phyloP scores from a whole-genome alignment of 2,888 invertebrate genomes.

The Andrena fulva region DNA sequence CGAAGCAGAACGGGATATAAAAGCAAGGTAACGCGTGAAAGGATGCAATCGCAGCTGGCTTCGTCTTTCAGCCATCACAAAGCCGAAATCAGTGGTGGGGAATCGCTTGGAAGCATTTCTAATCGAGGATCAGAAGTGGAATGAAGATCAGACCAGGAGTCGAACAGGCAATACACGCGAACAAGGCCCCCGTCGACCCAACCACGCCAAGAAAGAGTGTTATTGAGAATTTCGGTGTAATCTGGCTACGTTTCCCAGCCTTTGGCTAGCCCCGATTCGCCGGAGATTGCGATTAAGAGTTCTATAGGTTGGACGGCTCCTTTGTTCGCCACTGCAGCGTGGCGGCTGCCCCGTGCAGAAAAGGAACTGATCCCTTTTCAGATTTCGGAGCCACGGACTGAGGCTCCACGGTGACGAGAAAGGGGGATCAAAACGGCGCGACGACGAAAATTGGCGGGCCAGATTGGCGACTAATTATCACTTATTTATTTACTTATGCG shows the following conservation, averaged over 20 bases:
- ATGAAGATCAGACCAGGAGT: background rate
- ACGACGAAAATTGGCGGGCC: slow-evolving; percentile 11
- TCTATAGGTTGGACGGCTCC: slow-evolving; percentile 40
- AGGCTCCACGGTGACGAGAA: background rate
- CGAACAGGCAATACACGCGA: slow-evolving; percentile 25
- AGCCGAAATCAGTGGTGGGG: no score
- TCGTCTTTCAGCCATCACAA: no score
- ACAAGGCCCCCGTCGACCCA: background rate
- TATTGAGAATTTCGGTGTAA: slow-evolving; percentile 51
- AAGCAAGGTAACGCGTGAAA: no score
- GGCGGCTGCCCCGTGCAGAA: slow-evolving; percentile 17
- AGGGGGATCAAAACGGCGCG: background rate
- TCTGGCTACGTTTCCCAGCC: slow-evolving; percentile 36
- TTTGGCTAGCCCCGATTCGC: slow-evolving; percentile 35
- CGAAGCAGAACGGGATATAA: no score
- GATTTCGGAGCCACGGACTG: slow-evolving; percentile 10
- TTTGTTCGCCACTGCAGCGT: slow-evolving; percentile 44
- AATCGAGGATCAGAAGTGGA: no score
- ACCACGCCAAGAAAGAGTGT: slow-evolving; percentile 7
- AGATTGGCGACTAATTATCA: slow-evolving; percentile 18
- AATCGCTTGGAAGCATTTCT: no score
- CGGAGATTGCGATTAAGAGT: slow-evolving; percentile 61
- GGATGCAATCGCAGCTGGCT: no score
- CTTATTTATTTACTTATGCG: no score
- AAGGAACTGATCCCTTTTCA: slow-evolving; percentile 40